Base-by-base conservation (phyloP, 2,888 invertebrate genomes). In the Calliopum simillimum region DNA sequence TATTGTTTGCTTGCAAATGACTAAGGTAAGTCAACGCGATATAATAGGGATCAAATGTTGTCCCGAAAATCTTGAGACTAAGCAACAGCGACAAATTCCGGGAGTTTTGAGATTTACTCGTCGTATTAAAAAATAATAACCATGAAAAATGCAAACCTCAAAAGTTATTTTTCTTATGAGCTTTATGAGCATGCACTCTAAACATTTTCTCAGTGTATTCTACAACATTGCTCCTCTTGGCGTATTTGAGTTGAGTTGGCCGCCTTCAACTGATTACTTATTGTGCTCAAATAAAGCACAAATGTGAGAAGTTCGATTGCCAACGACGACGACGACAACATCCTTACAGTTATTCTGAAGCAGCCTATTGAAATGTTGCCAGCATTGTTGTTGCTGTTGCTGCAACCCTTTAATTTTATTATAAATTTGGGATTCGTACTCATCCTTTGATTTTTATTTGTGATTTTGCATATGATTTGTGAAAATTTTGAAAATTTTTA, bases 231-330 rank as follows among this genome's bases (percentile, higher is more conserved):
- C 33, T 6, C 5, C 33, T 6, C 44, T 19, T 51, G 51, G 43
- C 41, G 47, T 43, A 33, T 59, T 16, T 33, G 53, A 43, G 44
- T 8, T 33, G 3, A 21, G 53, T 65, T 49, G 33, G 67, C 58
- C 67, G 67, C 67, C 58, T 59, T 67, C 67, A 67, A 41, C 67
- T 70, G 69, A 70, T 70, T 70, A 70, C 64, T 70, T 65, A 65
- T 70, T 70, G 69, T 70, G 53, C 58, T 25, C 58, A 59, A 67
- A 59, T 67, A 58, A 67, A 67, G 49, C 49, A 59, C 58, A 67
- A 67, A 67, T 67, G 67, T 67, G 67, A 67, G 67, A 59, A 69
- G 69, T 69, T 69, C 69, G 69, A 69, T 69, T 64, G 69, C 69
- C 51, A 69, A 56, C 69, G 63, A 69, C 63, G 56, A 55, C 44